Evolutionary conservation across 2,113 vertebrate species (phyloP), one percentile per base, ranked within the genome.

Genomic region (Lasiurus cinereus): DNA sequence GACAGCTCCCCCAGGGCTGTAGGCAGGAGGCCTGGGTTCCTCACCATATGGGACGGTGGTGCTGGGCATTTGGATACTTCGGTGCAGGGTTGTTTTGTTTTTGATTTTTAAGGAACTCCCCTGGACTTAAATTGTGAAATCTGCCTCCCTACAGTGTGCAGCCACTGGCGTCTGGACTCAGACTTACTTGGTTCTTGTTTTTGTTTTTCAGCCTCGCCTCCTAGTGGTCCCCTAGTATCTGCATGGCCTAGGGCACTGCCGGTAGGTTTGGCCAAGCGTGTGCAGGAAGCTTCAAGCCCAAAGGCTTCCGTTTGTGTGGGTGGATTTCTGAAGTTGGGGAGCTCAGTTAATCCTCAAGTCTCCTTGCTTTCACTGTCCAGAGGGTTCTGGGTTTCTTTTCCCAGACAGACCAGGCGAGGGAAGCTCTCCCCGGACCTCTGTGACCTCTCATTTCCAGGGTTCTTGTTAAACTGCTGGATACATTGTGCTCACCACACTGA

Each of bases 21-120:
- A 6, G 56, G 46, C 36, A 31, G 62, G 78, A 67, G 33, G 29
- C 54, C 46, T 66, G 82, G 56, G 29, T 8, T 10, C 48, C 66
- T 73, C 19, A 8, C 14, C n/a, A 6, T 1, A 0, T 6, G 43
- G 80, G n/a, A 9, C 21, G 8, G 8, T 0, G 1, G 21, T 27
- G 18, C 52, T n/a, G 27, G 22, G 22, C 52, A 1, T 77, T 78
- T 52, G 24, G 46, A 11, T 36, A 48, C 6, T 12, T 6, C 11
- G 1, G 36, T 43, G 31, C 2, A 54, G n/a, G 59, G 8, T 36
- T 52, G 19, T 83, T 62, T 62, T 52, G 15, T 69, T 50, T 83
- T 29, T 59, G 21, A 56, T 59, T 59, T 33, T 80, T 39, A 72
- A 83, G 62, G 46, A 24, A 14, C 33, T 33, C 64, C 72, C 33